These are phyloP conservation scores for Ostrea edulis DNA, from an alignment of 1,140 invertebrate species.

Conservation along the genomic window DNA sequence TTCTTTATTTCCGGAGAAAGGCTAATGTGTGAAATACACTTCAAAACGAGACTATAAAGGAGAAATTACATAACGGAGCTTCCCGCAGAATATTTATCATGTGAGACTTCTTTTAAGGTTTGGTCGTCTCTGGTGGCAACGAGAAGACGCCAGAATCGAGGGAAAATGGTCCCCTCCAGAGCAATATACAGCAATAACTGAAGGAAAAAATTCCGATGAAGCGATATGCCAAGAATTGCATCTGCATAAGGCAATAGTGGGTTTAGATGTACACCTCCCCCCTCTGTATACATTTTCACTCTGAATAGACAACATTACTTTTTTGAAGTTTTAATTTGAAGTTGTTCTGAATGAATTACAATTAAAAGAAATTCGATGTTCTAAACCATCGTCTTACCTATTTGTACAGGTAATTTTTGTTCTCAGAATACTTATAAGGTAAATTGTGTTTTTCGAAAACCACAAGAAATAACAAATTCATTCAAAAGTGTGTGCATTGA, in stretches of 20 bases:
- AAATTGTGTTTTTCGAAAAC: too few species aligned
- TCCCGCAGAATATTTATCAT: constrained; percentile 24
- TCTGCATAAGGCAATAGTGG: background rate
- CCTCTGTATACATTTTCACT: too few species aligned
- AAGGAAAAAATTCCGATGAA: background rate
- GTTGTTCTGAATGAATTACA: too few species aligned
- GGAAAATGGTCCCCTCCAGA: background rate
- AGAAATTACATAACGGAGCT: constrained; percentile 1
- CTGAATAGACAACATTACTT: too few species aligned
- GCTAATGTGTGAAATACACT: constrained; percentile 35
- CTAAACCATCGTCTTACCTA: too few species aligned
- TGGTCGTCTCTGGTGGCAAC: constrained; percentile 27
- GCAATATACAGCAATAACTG: background rate
- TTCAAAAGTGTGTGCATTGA: too few species aligned
- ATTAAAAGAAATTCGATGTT: too few species aligned
- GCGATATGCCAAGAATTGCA: background rate
- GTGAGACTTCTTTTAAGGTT: constrained; percentile 17
- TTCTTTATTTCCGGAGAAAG: constrained; percentile 29
- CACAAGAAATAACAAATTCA: too few species aligned
- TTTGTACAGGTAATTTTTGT: too few species aligned
- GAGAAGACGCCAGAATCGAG: background rate
- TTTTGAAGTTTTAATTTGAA: too few species aligned
- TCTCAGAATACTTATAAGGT: too few species aligned
- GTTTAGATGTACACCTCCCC: background rate
- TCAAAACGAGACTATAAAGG: constrained; percentile 3